Evolutionary conservation across 2,888 invertebrate genomes (phyloP).

Genomic region (Nomada fabriciana): DNA sequence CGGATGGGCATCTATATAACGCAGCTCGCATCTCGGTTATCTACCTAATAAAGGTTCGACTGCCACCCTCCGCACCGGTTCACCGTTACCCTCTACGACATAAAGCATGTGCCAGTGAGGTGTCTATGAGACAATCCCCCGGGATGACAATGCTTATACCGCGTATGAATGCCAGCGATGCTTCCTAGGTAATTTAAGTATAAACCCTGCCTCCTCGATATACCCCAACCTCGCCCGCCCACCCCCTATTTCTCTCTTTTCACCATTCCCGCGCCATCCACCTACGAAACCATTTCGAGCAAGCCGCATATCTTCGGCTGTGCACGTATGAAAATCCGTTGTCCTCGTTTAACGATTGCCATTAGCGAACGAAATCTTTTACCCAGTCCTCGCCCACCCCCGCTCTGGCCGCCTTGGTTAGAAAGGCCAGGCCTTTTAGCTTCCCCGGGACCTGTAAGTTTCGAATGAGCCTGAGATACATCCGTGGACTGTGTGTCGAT

Average conservation of each 20-base stretch:
- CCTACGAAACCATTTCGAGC: constrained; percentile 41
- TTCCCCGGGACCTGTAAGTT: constrained; percentile 23
- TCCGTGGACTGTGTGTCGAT: constrained; percentile 34
- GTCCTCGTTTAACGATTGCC: constrained; percentile 65
- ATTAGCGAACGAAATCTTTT: constrained; percentile 60
- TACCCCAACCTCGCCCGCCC: constrained; percentile 7
- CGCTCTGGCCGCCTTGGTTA: background rate
- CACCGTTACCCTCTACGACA: constrained; percentile 64
- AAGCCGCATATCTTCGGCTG: constrained; percentile 39
- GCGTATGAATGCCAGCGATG: constrained; percentile 74
- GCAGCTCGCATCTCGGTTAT: constrained; percentile 79
- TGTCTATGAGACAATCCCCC: constrained; percentile 79
- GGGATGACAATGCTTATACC: constrained; percentile 80
- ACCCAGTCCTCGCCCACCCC: background rate
- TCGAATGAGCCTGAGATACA: constrained; percentile 46
- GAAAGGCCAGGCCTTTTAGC: background rate
- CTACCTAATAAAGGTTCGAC: constrained; percentile 80
- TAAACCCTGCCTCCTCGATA: constrained; percentile 37
- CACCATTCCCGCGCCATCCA: constrained; percentile 35
- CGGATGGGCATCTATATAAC: constrained; percentile 77
- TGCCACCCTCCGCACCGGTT: constrained; percentile 49
- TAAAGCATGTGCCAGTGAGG: constrained; percentile 77
- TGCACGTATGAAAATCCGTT: constrained; percentile 64
- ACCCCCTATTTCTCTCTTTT: constrained; percentile 26
- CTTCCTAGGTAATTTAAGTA: constrained; percentile 78